A percentile compares a stretch with the other conserved stretches of the same genome.
Evolutionary conservation across 2,113 vertebrate genomes (phyloP).

Genomic region (Tachycineta bicolor): DNA sequence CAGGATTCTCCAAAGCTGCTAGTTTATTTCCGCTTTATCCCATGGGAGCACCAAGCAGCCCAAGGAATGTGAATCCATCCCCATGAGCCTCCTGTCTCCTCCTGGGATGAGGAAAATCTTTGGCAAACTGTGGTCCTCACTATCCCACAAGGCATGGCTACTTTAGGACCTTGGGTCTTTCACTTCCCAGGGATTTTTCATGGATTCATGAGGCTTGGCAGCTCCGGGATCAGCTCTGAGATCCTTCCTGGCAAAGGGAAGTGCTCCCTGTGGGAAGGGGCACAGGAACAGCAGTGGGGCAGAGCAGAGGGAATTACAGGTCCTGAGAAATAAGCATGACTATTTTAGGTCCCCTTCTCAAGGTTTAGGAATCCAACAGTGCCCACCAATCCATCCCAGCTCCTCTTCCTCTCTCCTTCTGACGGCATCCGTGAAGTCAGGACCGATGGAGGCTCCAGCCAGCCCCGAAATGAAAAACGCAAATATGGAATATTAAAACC

Average conservation of each 20-base stretch:
- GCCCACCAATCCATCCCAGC: neutral
- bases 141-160: neutral
- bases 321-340: neutral
- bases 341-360: neutral
- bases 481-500: slow-evolving; percentile 52
- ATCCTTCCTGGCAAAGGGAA: neutral
- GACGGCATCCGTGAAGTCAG: neutral
- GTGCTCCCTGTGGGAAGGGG: neutral
- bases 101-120: neutral
- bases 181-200: neutral
- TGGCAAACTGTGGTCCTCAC: neutral
- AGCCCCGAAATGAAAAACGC: neutral
- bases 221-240: neutral
- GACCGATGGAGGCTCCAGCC: neutral
- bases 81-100: neutral
- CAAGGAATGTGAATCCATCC: neutral
- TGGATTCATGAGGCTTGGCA: neutral
- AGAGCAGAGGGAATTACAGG: neutral
- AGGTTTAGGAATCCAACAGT: neutral
- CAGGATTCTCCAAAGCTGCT: neutral
- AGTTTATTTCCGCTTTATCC: neutral
- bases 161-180: neutral
- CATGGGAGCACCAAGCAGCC: neutral
- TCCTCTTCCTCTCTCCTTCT: neutral
- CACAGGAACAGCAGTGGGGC: fast-evolving